phyloP scores from a whole-genome alignment of 2,797 vertebrate genomes.

The Cyprinella venusta region DNA sequence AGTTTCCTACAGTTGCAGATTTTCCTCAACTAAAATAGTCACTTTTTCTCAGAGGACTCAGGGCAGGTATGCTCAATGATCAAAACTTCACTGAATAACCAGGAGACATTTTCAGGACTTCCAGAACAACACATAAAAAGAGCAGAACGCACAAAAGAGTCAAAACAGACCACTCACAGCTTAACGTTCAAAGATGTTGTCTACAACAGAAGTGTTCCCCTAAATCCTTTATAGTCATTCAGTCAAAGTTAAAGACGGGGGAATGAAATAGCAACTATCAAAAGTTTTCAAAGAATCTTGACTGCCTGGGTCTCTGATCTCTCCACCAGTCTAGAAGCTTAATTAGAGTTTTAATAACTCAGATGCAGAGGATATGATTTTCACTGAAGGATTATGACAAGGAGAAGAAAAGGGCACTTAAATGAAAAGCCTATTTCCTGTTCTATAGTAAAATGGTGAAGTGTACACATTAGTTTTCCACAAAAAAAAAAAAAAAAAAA shows the following conservation, averaged over 20 bases:
- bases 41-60: background rate
- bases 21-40: background rate
- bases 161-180: conserved; percentile 8
- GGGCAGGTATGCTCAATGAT: background rate
- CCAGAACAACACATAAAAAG: conserved; percentile 11
- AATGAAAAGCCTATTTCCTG: conserved; percentile 25
- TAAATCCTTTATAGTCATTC: background rate
- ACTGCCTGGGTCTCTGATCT: conserved; percentile 3
- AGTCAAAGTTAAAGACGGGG: background rate
- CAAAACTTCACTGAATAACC: conserved; percentile 1
- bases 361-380: conserved; percentile 14
- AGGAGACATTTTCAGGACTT: conserved; percentile 5
- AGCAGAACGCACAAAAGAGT: conserved; percentile 4
- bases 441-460: background rate
- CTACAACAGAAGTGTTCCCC: background rate
- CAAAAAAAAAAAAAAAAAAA: background rate
- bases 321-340: conserved; percentile 6
- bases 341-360: conserved; percentile 45
- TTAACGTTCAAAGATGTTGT: background rate
- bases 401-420: conserved; percentile 10
- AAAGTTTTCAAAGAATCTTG: conserved; percentile 6
- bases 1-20: background rate
- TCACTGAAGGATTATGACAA: conserved; percentile 23
- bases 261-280: conserved; percentile 16
- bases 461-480: background rate